Evolutionary conservation across 2,888 invertebrate genomes (phyloP).

Genomic region (Mythimna impura): DNA sequence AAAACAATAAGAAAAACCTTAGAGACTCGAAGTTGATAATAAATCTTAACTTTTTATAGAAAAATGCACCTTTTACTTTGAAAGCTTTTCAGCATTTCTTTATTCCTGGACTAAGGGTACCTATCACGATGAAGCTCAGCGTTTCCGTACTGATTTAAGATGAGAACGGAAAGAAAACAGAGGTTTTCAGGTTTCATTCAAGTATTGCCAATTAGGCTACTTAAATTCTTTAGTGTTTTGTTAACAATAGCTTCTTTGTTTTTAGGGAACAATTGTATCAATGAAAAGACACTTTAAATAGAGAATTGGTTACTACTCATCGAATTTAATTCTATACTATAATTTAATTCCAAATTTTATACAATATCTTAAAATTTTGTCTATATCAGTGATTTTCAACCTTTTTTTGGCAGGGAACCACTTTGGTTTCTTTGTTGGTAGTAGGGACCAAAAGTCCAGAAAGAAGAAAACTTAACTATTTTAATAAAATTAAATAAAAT

Average conservation of each 20-base stretch:
- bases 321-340: too few species aligned
- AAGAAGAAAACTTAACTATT: too few species aligned
- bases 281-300: too few species aligned
- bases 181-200: neutral
- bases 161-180: slow-evolving; percentile 7
- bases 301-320: too few species aligned
- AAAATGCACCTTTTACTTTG: slow-evolving; percentile 50
- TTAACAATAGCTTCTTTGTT: neutral
- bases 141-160: slow-evolving; percentile 12
- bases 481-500: too few species aligned
- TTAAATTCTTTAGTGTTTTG: neutral
- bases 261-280: neutral
- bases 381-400: too few species aligned
- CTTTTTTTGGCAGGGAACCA: too few species aligned
- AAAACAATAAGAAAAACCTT: slow-evolving; percentile 35
- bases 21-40: slow-evolving; percentile 46
- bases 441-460: too few species aligned
- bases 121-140: slow-evolving; percentile 10
- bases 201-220: neutral
- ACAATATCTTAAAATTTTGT: too few species aligned
- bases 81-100: slow-evolving; percentile 45
- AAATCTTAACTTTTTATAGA: slow-evolving; percentile 53
- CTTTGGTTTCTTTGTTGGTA: too few species aligned
- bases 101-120: slow-evolving; percentile 30
- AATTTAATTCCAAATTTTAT: too few species aligned